A percentile compares a stretch with the other conserved stretches of the same genome.
These are phyloP conservation scores for Phalacrocorax pelagicus DNA, from an alignment of 2,113 vertebrate genomes.

Conservation along the genomic window DNA sequence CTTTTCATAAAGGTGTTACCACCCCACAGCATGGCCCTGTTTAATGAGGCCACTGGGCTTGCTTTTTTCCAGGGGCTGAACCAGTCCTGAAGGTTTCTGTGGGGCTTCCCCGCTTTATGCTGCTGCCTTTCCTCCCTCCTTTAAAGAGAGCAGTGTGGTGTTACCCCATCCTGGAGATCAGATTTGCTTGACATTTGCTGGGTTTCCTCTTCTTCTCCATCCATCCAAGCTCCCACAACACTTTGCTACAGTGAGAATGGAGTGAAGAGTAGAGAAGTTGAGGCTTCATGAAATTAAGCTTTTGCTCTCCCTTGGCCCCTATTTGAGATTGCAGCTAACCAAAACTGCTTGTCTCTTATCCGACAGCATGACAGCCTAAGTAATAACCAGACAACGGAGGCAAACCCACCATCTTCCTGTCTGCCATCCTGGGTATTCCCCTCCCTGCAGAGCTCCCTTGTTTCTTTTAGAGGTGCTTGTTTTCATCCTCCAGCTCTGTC, in stretches of 20 bases:
- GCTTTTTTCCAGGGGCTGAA: not conserved
- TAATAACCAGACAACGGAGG: fast-evolving
- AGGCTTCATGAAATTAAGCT: not conserved
- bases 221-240: not conserved
- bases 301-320: not conserved
- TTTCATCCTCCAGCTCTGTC: not conserved
- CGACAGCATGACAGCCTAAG: not conserved
- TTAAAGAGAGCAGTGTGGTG: not conserved
- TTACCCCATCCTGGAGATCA: fast-evolving
- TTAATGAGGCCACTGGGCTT: not conserved
- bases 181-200: not conserved
- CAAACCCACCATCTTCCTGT: not conserved
- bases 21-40: not conserved
- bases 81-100: not conserved
- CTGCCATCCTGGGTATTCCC: not conserved
- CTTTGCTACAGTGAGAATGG: not conserved
- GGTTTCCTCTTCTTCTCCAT: not conserved
- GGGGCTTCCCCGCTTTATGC: not conserved
- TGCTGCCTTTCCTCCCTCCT: not conserved
- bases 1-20: not conserved
- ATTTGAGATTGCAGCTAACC: not conserved
- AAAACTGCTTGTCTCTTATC: not conserved
- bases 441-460: not conserved
- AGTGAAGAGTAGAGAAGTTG: not conserved
- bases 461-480: not conserved